Percentiles rank a stretch among this genome's conserved stretches.
These are phyloP conservation scores for Contarinia nasturtii DNA, from an alignment of 1,140 invertebrate genomes.

Conservation along the genomic window DNA sequence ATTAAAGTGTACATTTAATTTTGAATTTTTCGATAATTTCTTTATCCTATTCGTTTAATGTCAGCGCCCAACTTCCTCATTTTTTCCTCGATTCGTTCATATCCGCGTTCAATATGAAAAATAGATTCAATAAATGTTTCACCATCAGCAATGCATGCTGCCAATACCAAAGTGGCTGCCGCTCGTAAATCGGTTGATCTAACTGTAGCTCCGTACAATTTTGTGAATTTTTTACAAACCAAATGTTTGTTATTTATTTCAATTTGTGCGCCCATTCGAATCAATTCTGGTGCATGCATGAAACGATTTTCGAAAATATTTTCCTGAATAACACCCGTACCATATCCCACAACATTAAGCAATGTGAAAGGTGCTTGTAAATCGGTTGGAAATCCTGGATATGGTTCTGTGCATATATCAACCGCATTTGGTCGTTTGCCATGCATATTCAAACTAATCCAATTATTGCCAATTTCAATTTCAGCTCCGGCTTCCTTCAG, in stretches of 20 bases:
- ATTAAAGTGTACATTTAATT: too few species aligned
- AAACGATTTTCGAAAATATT: constrained; percentile 18
- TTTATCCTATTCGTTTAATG: too few species aligned
- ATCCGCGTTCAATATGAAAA: constrained; percentile 17
- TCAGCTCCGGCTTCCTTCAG: constrained; percentile 7
- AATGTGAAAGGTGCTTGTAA: constrained; percentile 13
- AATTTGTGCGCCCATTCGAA: constrained; percentile 11
- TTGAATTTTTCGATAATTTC: too few species aligned
- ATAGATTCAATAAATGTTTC: constrained; percentile 11
- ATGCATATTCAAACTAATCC: constrained; percentile 7
- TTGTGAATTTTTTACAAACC: too few species aligned
- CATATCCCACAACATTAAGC: constrained; percentile 8
- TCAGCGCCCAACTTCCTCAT: constrained; percentile 8
- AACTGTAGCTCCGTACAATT: too few species aligned
- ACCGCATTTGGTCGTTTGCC: constrained; percentile 7
- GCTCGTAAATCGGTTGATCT: too few species aligned
- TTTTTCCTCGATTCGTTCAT: constrained; percentile 15
- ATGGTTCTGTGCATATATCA: constrained; percentile 10
- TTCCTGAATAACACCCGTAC: constrained; percentile 10
- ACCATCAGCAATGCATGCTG: too few species aligned
- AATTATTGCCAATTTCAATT: constrained; percentile 5
- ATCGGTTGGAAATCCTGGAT: constrained; percentile 17
- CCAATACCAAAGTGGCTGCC: too few species aligned
- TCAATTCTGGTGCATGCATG: constrained; percentile 11
- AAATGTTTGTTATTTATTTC: too few species aligned